Percentiles rank a stretch among this genome's conserved stretches.
Conservation (phyloP, 2,797 vertebrate species). For the Prionace glauca region DNA sequence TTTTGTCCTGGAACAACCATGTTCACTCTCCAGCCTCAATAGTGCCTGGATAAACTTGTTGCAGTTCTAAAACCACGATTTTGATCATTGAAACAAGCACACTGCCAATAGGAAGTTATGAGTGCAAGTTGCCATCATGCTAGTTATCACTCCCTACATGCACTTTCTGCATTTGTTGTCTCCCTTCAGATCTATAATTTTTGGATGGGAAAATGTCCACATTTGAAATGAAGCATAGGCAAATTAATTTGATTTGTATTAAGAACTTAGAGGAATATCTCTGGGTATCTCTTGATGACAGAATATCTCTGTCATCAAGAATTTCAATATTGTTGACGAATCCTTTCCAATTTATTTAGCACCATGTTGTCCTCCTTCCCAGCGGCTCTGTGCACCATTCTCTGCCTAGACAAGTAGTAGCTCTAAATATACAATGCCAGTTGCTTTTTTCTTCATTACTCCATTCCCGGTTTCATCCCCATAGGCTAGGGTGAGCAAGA, state of each 20-base stretch:
- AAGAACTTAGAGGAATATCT: background rate
- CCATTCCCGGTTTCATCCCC: background rate
- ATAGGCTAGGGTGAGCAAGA: background rate
- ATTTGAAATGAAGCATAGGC: background rate
- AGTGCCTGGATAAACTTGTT: background rate
- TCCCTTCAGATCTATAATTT: background rate
- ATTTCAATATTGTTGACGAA: background rate
- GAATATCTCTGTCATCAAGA: background rate
- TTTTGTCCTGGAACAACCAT: no score
- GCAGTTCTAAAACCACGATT: background rate
- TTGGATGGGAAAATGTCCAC: background rate
- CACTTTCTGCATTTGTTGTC: no score
- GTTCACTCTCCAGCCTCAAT: background rate
- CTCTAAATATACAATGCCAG: background rate
- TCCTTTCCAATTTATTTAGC: background rate
- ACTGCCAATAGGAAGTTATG: no score
- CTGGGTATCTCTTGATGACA: background rate
- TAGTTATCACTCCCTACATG: no score
- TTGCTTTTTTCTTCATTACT: background rate
- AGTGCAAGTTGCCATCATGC: no score
- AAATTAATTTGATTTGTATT: background rate
- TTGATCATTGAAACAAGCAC: background rate
- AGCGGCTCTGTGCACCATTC: background rate
- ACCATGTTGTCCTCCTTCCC: background rate
- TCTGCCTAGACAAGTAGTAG: background rate